These are phyloP conservation scores for Panthera uncia DNA, from an alignment of 2,113 vertebrate species.

Conservation along the genomic window DNA sequence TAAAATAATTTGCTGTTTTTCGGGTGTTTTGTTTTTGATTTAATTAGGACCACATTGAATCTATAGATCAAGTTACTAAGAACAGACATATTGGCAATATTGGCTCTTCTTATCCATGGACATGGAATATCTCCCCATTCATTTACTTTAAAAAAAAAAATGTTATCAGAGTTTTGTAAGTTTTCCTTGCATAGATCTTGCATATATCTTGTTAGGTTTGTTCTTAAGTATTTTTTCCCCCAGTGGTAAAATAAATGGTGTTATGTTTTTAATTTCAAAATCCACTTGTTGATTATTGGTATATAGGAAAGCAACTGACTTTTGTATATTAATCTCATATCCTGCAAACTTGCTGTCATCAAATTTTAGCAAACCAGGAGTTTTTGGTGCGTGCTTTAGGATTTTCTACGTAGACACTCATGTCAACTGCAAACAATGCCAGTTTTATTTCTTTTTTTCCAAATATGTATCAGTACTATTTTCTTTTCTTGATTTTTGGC, in stretches of 20 bases:
- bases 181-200: neutral
- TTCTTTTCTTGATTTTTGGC: neutral
- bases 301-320: neutral
- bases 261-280: neutral
- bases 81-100: neutral
- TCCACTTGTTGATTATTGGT: neutral
- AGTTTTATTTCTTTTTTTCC: neutral
- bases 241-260: neutral
- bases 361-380: neutral
- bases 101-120: neutral
- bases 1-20: neutral
- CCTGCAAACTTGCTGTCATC: neutral
- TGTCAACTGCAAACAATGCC: neutral
- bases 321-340: neutral
- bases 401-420: neutral
- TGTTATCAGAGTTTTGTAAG: neutral
- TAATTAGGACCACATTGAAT: neutral
- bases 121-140: no score
- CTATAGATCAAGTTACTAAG: neutral
- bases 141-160: neutral
- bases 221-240: neutral
- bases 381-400: neutral
- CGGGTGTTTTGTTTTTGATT: neutral
- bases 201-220: neutral
- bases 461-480: neutral